These are phyloP conservation scores for Harpagifer antarcticus DNA, from an alignment of 2,797 vertebrate genomes.

Conservation along the genomic window DNA sequence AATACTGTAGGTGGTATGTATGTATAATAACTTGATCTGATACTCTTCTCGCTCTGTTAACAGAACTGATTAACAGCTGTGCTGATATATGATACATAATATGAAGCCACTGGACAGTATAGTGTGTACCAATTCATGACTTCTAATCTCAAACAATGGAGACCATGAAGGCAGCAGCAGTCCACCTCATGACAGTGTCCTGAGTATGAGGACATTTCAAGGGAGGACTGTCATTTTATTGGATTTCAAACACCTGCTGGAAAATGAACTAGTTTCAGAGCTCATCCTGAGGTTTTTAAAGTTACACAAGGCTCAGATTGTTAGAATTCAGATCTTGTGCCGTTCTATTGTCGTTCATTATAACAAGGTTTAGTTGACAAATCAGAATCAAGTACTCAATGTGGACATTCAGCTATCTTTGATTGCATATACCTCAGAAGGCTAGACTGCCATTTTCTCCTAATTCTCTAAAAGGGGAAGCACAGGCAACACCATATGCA, in stretches of 20 bases:
- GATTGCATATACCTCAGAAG: too few species aligned
- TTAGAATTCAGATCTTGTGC: too few species aligned
- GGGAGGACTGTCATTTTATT: background rate
- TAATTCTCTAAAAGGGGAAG: too few species aligned
- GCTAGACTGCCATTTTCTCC: too few species aligned
- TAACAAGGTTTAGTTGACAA: too few species aligned
- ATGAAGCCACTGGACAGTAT: background rate
- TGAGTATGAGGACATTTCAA: background rate
- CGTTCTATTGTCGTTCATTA: too few species aligned
- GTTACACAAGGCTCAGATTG: too few species aligned
- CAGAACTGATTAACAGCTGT: background rate
- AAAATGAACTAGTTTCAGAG: background rate
- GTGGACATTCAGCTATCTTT: too few species aligned
- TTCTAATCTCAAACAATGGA: background rate
- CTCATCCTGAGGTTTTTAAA: background rate
- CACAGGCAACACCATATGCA: too few species aligned
- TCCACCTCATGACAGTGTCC: background rate
- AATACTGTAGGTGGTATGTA: background rate
- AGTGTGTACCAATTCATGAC: background rate
- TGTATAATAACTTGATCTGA: background rate
- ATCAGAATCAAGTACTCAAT: too few species aligned
- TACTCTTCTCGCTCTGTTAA: background rate
- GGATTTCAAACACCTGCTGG: slow-evolving; percentile 12
- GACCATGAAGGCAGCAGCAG: background rate
- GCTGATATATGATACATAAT: background rate